A percentile compares a stretch with the other conserved stretches of the same genome.
Evolutionary conservation across 2,113 vertebrate species (phyloP).

Genomic region (Probosciger aterrimus): DNA sequence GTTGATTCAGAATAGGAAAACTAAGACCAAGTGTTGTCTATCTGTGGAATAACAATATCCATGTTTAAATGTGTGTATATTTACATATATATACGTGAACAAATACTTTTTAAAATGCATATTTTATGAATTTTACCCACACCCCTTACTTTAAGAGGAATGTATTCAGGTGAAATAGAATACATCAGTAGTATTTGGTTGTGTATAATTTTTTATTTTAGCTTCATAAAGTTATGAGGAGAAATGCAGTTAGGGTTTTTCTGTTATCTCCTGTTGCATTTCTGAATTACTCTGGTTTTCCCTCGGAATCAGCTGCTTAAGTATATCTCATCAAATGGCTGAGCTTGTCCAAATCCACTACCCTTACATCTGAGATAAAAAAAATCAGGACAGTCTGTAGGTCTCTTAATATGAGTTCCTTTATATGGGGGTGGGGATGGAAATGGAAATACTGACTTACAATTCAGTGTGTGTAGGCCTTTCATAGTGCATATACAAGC

Average conservation of each 20-base stretch:
- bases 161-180: background rate
- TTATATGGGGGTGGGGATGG: background rate
- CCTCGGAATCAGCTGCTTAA: conserved; percentile 64
- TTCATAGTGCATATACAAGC: conserved; percentile 31
- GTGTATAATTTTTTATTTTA: background rate
- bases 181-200: background rate
- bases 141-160: background rate
- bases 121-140: background rate
- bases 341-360: conserved; percentile 64
- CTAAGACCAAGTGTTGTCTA: background rate
- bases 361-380: conserved; percentile 61
- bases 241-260: conserved; percentile 1
- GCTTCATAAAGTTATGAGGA: background rate
- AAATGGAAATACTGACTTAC: conserved; percentile 52
- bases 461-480: conserved; percentile 51
- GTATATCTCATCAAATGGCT: conserved; percentile 65
- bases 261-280: conserved; percentile 45
- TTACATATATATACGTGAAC: background rate
- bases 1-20: background rate
- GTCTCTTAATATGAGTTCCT: conserved; percentile 36
- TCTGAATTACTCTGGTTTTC: conserved; percentile 63
- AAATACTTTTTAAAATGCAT: fast-evolving
- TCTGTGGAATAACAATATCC: background rate
- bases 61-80: background rate
- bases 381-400: conserved; percentile 51